A percentile compares a stretch with the other conserved stretches of the same genome.
Conservation (phyloP, 1,140 invertebrate species). For the Forficula auricularia region DNA sequence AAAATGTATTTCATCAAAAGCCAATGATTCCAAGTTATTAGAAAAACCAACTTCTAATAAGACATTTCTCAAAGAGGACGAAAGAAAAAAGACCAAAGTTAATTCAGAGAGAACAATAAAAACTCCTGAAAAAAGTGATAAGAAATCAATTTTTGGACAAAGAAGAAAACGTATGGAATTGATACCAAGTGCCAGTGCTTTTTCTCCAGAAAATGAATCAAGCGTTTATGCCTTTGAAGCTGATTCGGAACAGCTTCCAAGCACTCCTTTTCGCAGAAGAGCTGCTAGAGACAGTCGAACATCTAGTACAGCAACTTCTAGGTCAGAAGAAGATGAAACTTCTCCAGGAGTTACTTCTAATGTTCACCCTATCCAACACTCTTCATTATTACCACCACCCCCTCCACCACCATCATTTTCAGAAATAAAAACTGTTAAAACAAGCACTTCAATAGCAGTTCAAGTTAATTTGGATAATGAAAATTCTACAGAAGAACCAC, state of each 20-base stretch:
- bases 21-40: constrained; percentile 10
- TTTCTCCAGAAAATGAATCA: constrained; percentile 48
- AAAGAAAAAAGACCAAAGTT: constrained; percentile 16
- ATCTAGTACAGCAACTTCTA: constrained; percentile 26
- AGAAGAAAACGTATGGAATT: constrained; percentile 27
- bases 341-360: too few species aligned
- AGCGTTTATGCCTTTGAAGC: constrained; percentile 53
- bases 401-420: background rate
- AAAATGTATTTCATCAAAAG: constrained; percentile 7
- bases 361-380: background rate
- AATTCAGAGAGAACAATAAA: constrained; percentile 13
- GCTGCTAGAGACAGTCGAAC: constrained; percentile 15
- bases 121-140: constrained; percentile 19
- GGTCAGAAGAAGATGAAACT: constrained; percentile 23
- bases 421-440: constrained; percentile 12
- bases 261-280: constrained; percentile 38
- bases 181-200: constrained; percentile 35
- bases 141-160: constrained; percentile 31
- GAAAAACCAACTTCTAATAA: background rate
- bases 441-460: constrained; percentile 36
- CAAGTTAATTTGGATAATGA: constrained; percentile 32
- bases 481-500: constrained; percentile 8
- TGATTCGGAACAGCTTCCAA: constrained; percentile 30
- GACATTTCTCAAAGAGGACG: constrained; percentile 3
- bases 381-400: background rate